Evolutionary conservation across 2,888 invertebrate species (phyloP), one percentile per base, ranked within the genome.

Genomic region (Zelleria hepariella): DNA sequence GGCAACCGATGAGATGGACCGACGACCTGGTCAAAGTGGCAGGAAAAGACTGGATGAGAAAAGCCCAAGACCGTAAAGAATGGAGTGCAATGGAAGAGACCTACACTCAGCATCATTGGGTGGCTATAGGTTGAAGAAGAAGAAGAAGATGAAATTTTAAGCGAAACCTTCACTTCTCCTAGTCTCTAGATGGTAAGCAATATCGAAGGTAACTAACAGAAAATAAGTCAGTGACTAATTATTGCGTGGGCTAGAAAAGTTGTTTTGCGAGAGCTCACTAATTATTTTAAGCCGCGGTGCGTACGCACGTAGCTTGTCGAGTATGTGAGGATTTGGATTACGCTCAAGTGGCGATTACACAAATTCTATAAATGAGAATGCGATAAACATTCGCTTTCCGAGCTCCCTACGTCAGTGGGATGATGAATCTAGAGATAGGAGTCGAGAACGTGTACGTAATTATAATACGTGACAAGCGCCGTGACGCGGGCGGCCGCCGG

Each of bases 351-450:
- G 66, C 69, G 75, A 83, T 82, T 80, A 80, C 75, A 76, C 72
- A 69, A 68, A 68, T 65, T 74, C 82, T 82, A 78, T 75, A 77
- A 78, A 77, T 76, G 75, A 72, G 32, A 76, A 67, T 68, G 62
- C 66, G 74, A 78, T 81, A 80, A 80, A 78, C 71, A 74, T 70
- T 66, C 68, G 71, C 66, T 76, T 76, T 75, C 66, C 72, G 70
- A 72, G 73, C 72, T 70, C 62, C 66, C 66, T 70, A 81, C 86
- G 86, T 86, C 86, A 85, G 71, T 62, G 65, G 58, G 66, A 68
- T 82, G 78, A 82, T 83, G 77, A 80, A 78, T 81, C 71, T 75
- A 64, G 67, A 78, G 79, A 78, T 72, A 76, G 70, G 65, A 48
- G n/a, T 80, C 74, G 74, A 79, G 81, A 71, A 66, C 67, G 68